phyloP scores from a whole-genome alignment of 2,797 vertebrate genomes.

The Anolis apletophallus region DNA sequence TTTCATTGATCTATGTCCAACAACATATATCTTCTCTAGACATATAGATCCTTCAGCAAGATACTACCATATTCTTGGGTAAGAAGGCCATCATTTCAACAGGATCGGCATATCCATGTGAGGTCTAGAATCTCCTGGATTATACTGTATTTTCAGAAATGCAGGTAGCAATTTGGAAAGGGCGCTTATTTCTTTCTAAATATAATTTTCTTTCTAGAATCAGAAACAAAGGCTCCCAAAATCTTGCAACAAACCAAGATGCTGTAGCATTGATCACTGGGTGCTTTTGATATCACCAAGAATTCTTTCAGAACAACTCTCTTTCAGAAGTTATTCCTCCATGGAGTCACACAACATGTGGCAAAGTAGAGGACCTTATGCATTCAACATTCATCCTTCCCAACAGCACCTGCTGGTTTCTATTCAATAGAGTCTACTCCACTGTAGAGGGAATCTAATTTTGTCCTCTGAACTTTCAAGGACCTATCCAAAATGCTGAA shows the following conservation, averaged over 20 bases:
- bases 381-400: background rate
- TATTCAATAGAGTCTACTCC: no score
- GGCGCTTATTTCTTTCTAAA: background rate
- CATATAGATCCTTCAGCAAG: no score
- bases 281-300: background rate
- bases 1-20: no score
- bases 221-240: background rate
- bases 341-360: background rate
- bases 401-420: no score
- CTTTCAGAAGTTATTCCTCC: background rate
- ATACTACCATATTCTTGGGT: no score
- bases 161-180: background rate
- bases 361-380: background rate
- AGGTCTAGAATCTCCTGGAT: no score
- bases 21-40: no score
- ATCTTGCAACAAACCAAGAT: background rate
- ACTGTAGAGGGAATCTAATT: no score
- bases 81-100: no score
- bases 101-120: no score
- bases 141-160: background rate
- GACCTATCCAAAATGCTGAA: no score
- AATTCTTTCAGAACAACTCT: background rate
- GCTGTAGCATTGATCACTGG: background rate
- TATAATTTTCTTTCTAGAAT: background rate
- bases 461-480: no score